Evolutionary conservation across 2,888 invertebrate genomes (phyloP).

Genomic region (Drosophila paramelanica): DNA sequence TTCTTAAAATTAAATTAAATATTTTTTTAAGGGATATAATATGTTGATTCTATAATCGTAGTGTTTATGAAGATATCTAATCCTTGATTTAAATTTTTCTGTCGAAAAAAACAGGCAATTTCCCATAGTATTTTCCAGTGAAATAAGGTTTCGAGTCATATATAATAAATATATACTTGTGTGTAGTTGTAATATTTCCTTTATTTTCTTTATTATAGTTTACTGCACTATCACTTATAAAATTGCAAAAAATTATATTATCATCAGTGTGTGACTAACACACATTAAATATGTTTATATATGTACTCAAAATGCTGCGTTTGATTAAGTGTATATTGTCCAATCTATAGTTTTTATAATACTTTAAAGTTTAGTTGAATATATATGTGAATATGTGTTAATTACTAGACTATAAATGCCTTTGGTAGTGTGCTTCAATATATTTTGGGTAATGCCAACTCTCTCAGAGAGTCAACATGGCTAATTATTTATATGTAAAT

Average conservation of each 20-base stretch:
- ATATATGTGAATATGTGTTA: conserved; percentile 14
- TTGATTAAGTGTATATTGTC: conserved; percentile 82
- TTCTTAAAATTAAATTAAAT: not conserved
- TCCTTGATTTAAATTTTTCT: no score
- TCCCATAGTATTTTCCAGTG: no score
- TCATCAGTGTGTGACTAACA: conserved; percentile 26
- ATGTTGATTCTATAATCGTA: no score
- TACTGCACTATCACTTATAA: conserved; percentile 74
- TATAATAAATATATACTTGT: not conserved
- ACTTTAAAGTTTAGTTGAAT: conserved; percentile 44
- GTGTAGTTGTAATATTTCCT: conserved; percentile 26
- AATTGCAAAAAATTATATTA: conserved; percentile 77
- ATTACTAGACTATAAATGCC: conserved; percentile 61
- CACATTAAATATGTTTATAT: conserved; percentile 23
- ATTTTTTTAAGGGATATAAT: not conserved
- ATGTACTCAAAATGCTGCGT: conserved; percentile 50
- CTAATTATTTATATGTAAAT: conserved; percentile 13
- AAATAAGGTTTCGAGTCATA: no score
- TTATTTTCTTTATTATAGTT: conserved; percentile 56
- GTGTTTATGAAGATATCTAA: no score
- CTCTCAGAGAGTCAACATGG: conserved; percentile 52
- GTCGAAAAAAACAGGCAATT: no score
- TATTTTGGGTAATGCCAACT: conserved; percentile 21
- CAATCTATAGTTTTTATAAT: conserved; percentile 72
- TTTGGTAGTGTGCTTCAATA: conserved; percentile 59